phyloP scores from a whole-genome alignment of 2,797 vertebrate genomes.

The Enteromius anoplus region DNA sequence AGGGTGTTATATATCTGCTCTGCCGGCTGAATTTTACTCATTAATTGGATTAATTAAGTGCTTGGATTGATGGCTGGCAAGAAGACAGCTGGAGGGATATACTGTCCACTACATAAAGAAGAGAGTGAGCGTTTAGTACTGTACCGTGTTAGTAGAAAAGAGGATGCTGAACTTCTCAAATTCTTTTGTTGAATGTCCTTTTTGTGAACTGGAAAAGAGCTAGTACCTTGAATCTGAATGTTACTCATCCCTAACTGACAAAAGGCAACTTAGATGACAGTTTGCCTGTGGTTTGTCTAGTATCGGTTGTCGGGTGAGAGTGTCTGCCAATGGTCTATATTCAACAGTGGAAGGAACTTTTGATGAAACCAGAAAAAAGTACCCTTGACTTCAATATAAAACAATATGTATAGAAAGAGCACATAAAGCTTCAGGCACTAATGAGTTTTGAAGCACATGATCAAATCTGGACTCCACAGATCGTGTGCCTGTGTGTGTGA shows the following conservation, averaged over 20 bases:
- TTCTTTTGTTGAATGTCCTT: background rate
- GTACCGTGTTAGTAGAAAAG: background rate
- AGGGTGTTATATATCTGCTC: background rate
- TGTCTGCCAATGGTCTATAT: background rate
- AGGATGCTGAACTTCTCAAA: background rate
- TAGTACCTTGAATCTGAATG: background rate
- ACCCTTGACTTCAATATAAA: background rate
- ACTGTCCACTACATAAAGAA: background rate
- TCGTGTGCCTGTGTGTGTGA: background rate
- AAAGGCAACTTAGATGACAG: background rate
- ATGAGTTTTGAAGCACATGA: background rate
- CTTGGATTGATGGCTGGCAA: background rate
- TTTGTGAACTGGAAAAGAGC: background rate
- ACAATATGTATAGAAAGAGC: background rate
- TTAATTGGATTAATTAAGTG: constrained; percentile 37
- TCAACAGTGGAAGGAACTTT: background rate
- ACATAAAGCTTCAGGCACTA: background rate
- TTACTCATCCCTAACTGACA: background rate
- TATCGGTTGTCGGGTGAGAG: background rate
- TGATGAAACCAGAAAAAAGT: constrained; percentile 9
- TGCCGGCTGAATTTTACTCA: background rate
- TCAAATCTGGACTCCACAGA: background rate
- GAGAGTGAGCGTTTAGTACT: background rate
- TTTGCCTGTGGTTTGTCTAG: background rate
- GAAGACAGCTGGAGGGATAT: background rate